Base-by-base conservation (phyloP, 2,888 invertebrate species). In the Corbicula japonica region DNA sequence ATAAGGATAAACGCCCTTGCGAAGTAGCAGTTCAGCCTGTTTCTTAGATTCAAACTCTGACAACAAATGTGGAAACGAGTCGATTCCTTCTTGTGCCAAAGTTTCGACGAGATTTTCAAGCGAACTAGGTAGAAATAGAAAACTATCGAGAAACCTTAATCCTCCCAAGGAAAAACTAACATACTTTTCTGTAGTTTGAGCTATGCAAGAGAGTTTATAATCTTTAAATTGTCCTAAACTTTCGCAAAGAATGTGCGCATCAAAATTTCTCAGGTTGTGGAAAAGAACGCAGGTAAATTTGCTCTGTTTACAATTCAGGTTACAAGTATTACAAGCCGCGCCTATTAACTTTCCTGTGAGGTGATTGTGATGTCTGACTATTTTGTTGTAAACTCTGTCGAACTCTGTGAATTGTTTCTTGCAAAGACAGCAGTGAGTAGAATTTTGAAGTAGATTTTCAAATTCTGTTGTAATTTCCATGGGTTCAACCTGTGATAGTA, bases 1-100 rank as follows among this genome's bases (percentile, higher is more conserved):
- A 38, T 76, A 76, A 35, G 71, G 71, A 61, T 76, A 76, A 4
- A 76, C 62, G 28, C 71, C 73, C 61, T 77, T 77, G 23, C 73
- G 35, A 18, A 72, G 35, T 1, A 78, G 58, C 12, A 78, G 44
- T 41, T 70, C 34, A 1, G 52, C 50, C 34, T 68, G 35, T 18
- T 48, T 35, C 10, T 35, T 12, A 15, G 56, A 34, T 10, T 56
- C 5, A 38, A 73, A 73, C 60, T 70, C 69, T n/a, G 62, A 61
- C 15, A 1, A 21, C n/a, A 80, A 56, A 44, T 76, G 56, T 23
- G 35, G 38, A 44, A 80, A 80, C 23, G 58, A 32, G 21, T 56
- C 58, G 12, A 63, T 21, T 48, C 80, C 80, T 46, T 80, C 73
- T 56, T 63, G n/a, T 6, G 61, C 46, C 32, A 80, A 50, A 54